phyloP scores from a whole-genome alignment of 1,140 invertebrate genomes.

The Andrena cerasifolii region DNA sequence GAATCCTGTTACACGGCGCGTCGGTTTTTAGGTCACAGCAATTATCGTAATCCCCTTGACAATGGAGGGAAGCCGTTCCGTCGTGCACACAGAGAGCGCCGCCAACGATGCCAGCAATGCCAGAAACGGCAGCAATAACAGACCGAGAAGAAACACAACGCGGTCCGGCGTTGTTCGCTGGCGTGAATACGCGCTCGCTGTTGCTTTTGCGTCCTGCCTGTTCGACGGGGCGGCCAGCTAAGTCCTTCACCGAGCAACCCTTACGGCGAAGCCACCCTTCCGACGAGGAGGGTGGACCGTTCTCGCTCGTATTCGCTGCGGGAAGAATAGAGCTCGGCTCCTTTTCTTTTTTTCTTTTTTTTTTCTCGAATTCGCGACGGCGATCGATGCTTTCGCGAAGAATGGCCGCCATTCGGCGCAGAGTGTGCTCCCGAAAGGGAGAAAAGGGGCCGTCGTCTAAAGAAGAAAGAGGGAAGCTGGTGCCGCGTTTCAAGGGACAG shows the following conservation, averaged over 20 bases:
- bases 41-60: conserved; percentile 68
- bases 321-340: conserved; percentile 6
- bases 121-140: not conserved
- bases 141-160: conserved; percentile 11
- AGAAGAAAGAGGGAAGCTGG: conserved; percentile 8
- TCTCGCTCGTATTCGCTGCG: conserved; percentile 1
- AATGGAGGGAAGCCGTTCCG: conserved; percentile 43
- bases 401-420: conserved; percentile 51
- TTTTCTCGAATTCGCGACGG: conserved; percentile 45
- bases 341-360: too few relatives aligned
- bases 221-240: not conserved
- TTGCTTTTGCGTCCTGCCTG: not conserved
- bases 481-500: conserved; percentile 30
- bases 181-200: not conserved
- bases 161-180: not conserved
- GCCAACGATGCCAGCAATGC: not conserved
- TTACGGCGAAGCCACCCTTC: not conserved
- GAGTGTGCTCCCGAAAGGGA: conserved; percentile 21
- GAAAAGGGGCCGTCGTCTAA: not conserved
- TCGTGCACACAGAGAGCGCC: not conserved
- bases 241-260: not conserved
- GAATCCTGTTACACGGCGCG: conserved; percentile 65
- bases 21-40: conserved; percentile 71
- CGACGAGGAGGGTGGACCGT: not conserved
- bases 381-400: conserved; percentile 46